Percentiles rank a stretch among this genome's conserved stretches.
These are phyloP conservation scores for Centropyge bicolor DNA, from an alignment of 2,797 vertebrate species.

Conservation along the genomic window DNA sequence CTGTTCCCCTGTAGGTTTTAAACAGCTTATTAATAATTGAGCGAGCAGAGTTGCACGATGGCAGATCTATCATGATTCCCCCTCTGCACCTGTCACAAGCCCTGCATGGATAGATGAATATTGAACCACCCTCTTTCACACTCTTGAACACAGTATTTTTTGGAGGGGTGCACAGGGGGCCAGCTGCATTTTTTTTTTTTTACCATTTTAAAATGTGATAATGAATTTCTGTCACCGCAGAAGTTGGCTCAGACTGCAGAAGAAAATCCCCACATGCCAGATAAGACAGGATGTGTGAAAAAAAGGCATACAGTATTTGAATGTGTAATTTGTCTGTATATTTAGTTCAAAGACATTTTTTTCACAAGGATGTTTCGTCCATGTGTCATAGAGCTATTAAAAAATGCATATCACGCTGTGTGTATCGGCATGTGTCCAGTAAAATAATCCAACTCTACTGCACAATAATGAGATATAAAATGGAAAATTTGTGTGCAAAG, in stretches of 20 bases:
- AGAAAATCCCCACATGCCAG: constrained; percentile 28
- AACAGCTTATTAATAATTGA: constrained; percentile 75
- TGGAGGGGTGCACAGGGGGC: background rate
- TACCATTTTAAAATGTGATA: constrained; percentile 27
- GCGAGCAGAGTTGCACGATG: constrained; percentile 42
- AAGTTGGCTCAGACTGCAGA: constrained; percentile 6
- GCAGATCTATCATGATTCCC: constrained; percentile 61
- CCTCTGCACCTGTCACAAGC: constrained; percentile 43
- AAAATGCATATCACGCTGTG: constrained; percentile 2
- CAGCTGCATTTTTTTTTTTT: constrained; percentile 32
- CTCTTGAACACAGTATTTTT: constrained; percentile 10
- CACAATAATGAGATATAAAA: constrained; percentile 20
- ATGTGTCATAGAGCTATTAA: constrained; percentile 3
- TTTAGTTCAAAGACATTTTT: constrained; percentile 25
- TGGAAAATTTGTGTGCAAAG: constrained; percentile 5
- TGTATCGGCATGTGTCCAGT: background rate
- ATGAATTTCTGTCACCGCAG: background rate
- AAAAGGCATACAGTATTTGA: background rate
- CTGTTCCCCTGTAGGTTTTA: constrained; percentile 52
- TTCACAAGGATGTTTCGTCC: background rate
- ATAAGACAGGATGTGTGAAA: constrained; percentile 28
- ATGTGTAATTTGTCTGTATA: constrained; percentile 25
- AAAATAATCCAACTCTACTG: background rate
- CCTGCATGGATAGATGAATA: constrained; percentile 34
- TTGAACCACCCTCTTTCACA: constrained; percentile 28